These are phyloP conservation scores for Lepisosteus osseus DNA, from an alignment of 2,113 vertebrate species.

Conservation along the genomic window DNA sequence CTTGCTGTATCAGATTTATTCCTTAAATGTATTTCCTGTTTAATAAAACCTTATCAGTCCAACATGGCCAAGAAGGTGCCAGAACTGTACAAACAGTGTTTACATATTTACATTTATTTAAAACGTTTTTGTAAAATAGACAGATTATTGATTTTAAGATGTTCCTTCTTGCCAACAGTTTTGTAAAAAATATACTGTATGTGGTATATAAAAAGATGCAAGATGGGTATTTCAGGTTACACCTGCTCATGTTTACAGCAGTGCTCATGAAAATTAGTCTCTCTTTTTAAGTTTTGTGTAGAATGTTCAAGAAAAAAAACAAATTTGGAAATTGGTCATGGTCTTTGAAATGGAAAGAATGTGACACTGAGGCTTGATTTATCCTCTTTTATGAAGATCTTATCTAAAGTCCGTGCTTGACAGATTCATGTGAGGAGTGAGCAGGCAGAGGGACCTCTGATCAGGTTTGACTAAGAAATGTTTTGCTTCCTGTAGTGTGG, in stretches of 20 bases:
- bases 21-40: conserved; percentile 28
- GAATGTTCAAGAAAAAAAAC: conserved; percentile 14
- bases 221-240: conserved; percentile 1
- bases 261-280: background rate
- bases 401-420: no score
- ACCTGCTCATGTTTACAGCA: conserved; percentile 4
- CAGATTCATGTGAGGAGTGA: no score
- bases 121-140: conserved; percentile 60
- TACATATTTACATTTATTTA: conserved; percentile 88
- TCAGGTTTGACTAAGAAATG: no score
- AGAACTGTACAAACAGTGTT: conserved; percentile 71
- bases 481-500: no score
- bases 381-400: no score
- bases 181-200: conserved; percentile 43
- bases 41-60: conserved; percentile 17
- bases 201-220: background rate
- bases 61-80: conserved; percentile 7
- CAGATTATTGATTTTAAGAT: conserved; percentile 15
- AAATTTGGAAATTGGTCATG: background rate
- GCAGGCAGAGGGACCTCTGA: no score
- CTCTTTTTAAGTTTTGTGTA: background rate
- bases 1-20: conserved; percentile 31
- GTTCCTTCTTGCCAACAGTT: conserved; percentile 29
- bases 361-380: background rate
- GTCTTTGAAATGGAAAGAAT: conserved; percentile 4